Conservation (phyloP, 92 coral and sea anemone species). For the Siderastrea radians region DNA sequence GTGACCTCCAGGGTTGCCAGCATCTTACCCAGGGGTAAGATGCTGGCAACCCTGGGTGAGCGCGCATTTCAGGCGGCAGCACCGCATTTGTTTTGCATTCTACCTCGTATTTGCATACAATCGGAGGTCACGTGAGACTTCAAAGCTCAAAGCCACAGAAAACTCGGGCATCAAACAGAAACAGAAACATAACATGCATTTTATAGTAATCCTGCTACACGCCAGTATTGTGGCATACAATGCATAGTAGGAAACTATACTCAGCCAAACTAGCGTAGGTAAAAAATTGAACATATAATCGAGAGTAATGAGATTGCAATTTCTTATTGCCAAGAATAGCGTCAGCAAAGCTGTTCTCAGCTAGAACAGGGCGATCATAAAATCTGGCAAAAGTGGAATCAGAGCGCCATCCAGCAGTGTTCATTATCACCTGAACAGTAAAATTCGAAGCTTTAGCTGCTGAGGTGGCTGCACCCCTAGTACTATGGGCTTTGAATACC, state of each 20-base stretch:
- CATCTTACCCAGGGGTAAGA: no score
- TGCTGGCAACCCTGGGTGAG: no score
- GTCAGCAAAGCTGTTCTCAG: slow-evolving; percentile 32
- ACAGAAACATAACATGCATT: no score
- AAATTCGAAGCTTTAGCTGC: slow-evolving; percentile 62
- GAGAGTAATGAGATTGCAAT: no score
- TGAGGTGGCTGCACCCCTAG: slow-evolving; percentile 72
- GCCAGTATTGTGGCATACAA: not conserved
- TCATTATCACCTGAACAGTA: slow-evolving; percentile 52
- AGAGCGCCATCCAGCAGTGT: no score
- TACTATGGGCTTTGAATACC: slow-evolving; percentile 71
- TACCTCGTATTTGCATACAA: slow-evolving; percentile 55
- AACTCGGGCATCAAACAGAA: slow-evolving; percentile 6
- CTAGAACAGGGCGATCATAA: slow-evolving; percentile 35
- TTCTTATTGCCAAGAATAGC: not conserved
- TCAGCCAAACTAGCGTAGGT: not conserved
- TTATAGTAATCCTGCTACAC: no score
- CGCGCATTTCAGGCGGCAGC: no score
- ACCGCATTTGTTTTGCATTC: no score
- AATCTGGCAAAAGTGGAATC: no score
- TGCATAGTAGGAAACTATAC: not conserved
- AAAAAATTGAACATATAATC: not conserved
- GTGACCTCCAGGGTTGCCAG: no score
- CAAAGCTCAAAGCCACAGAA: slow-evolving; percentile 58
- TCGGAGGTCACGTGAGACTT: slow-evolving; percentile 83